These are phyloP conservation scores for Halcyon chelicuti DNA, from an alignment of 2,797 vertebrate species.

Conservation along the genomic window DNA sequence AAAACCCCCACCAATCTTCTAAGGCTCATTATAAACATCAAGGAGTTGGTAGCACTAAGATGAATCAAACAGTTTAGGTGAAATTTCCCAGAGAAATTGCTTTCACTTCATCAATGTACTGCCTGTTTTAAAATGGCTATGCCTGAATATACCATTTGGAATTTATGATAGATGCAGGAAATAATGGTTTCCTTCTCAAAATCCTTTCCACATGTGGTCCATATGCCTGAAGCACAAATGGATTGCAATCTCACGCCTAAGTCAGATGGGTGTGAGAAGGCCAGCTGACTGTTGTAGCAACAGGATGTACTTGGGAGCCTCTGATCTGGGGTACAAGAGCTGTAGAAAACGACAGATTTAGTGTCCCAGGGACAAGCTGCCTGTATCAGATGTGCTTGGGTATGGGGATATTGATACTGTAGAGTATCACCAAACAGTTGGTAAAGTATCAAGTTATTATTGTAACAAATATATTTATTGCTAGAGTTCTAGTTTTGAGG, in stretches of 20 bases:
- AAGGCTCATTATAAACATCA: background rate
- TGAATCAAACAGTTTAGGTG: background rate
- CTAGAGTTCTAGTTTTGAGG: background rate
- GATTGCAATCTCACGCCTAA: background rate
- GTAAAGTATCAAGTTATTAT: background rate
- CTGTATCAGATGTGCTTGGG: background rate
- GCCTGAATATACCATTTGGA: conserved; percentile 2
- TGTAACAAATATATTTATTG: background rate
- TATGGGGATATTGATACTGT: background rate
- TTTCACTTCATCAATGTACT: background rate
- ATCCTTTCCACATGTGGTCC: background rate
- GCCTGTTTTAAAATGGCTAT: background rate
- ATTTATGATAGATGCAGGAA: conserved; percentile 30
- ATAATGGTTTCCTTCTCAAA: conserved; percentile 32
- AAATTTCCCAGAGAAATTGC: background rate
- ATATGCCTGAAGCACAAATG: background rate
- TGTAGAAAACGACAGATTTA: background rate
- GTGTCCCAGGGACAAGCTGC: background rate
- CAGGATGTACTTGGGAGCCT: background rate
- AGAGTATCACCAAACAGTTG: background rate
- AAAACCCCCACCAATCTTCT: background rate
- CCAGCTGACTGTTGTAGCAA: background rate
- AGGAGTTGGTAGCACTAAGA: background rate
- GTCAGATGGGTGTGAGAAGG: background rate
- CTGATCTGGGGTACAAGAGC: background rate